Evolutionary conservation across 2,797 vertebrate genomes (phyloP).

Genomic region (Macrochelys suwanniensis): DNA sequence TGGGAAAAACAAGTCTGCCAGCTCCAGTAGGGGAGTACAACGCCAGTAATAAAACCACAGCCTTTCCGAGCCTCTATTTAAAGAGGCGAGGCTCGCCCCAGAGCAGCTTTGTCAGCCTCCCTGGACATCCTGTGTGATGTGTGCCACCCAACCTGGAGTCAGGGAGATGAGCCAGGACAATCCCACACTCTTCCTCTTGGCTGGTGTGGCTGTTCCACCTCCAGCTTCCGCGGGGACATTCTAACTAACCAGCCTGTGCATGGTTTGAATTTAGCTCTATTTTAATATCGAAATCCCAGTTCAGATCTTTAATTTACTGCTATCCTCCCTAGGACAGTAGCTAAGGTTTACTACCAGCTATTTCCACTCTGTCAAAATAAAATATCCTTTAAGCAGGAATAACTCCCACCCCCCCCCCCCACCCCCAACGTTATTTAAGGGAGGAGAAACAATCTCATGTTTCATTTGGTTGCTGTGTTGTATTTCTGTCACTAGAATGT

Average conservation of each 20-base stretch:
- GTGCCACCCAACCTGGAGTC: neutral
- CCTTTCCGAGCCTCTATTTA: constrained; percentile 50
- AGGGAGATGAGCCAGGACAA: neutral
- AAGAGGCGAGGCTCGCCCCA: constrained; percentile 43
- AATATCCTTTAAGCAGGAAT: neutral
- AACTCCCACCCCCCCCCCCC: neutral
- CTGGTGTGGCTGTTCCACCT: constrained; percentile 40
- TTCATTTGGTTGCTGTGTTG: neutral
- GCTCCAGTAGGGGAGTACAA: constrained; percentile 20
- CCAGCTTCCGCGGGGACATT: constrained; percentile 18
- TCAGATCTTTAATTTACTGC: constrained; percentile 62
- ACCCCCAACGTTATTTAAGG: neutral
- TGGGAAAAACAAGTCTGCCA: neutral
- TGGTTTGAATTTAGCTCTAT: constrained; percentile 61
- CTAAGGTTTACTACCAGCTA: constrained; percentile 21
- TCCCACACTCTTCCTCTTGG: neutral
- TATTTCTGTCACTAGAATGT: neutral
- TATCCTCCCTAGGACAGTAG: constrained; percentile 37
- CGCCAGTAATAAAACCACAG: constrained; percentile 17
- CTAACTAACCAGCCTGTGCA: neutral
- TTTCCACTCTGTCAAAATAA: constrained; percentile 32
- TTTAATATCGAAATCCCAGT: constrained; percentile 28
- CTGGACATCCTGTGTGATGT: constrained; percentile 1
- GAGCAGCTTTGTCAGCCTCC: constrained; percentile 56
- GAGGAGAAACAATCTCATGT: neutral